Evolutionary conservation across 2,797 vertebrate genomes (phyloP).

Genomic region (Silurus lanzhouensis): DNA sequence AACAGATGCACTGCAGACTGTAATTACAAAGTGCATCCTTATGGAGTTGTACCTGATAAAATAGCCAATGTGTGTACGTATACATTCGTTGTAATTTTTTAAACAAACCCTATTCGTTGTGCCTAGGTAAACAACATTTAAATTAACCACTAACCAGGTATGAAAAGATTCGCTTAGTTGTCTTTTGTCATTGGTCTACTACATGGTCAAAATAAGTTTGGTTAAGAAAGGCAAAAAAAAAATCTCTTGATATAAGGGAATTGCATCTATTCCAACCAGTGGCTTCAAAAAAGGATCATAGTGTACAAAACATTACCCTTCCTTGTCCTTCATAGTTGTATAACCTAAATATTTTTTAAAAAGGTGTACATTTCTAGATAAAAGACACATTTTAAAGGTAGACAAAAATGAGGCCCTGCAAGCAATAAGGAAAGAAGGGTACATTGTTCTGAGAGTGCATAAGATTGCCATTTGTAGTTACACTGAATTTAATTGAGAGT

Average conservation of each 20-base stretch:
- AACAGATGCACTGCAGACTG: neutral
- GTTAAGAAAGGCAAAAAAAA: neutral
- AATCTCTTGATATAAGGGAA: neutral
- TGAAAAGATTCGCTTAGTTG: neutral
- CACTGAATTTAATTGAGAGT: neutral
- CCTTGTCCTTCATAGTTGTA: neutral
- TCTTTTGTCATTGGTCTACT: neutral
- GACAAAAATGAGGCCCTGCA: neutral
- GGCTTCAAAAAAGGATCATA: neutral
- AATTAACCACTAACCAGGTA: neutral
- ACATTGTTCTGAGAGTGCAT: neutral
- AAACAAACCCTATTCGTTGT: neutral
- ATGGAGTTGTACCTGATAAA: neutral
- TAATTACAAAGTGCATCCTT: neutral
- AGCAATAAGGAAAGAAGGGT: neutral
- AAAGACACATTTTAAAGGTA: neutral
- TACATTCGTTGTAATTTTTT: neutral
- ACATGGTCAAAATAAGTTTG: neutral
- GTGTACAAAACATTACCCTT: neutral
- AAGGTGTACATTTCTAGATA: neutral
- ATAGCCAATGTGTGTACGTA: neutral
- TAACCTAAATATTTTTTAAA: neutral
- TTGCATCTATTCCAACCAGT: neutral
- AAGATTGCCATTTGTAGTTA: neutral
- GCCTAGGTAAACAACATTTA: neutral